Conservation (phyloP, 1,140 invertebrate genomes). For the Drepana arcuata region DNA sequence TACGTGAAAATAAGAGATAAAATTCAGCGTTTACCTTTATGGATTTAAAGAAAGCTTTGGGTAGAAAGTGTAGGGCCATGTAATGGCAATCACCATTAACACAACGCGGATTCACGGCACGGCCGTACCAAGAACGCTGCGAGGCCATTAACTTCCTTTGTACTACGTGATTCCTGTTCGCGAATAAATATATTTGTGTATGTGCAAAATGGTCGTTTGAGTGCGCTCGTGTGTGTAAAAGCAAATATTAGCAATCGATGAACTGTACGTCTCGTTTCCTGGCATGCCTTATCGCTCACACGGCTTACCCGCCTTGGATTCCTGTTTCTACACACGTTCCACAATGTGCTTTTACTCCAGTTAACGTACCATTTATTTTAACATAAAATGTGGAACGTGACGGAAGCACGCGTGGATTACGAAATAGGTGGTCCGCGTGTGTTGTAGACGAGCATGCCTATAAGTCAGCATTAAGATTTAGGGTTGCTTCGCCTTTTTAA, state of each 20-base stretch:
- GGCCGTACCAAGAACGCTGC: constrained; percentile 41
- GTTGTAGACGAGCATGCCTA: no score
- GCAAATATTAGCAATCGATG: constrained; percentile 23
- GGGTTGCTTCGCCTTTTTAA: no score
- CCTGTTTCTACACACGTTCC: constrained; percentile 10
- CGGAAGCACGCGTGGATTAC: no score
- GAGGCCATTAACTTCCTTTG: constrained; percentile 51
- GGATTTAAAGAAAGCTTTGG: no score
- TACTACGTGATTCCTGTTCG: constrained; percentile 9
- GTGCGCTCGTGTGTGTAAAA: background rate
- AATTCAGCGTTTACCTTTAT: no score
- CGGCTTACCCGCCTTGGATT: constrained; percentile 14
- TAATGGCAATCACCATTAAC: no score
- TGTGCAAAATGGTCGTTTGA: background rate
- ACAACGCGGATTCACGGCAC: constrained; percentile 34
- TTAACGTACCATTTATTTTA: no score
- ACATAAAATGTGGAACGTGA: no score
- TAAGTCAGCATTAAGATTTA: no score
- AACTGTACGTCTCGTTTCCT: constrained; percentile 23
- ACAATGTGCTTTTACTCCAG: background rate
- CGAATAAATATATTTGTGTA: background rate
- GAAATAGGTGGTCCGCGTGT: no score
- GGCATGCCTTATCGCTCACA: constrained; percentile 27
- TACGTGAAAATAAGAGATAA: no score
- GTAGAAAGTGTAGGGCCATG: no score